These are phyloP conservation scores for Bombycilla garrulus DNA, from an alignment of 2,113 vertebrate genomes.

Conservation along the genomic window DNA sequence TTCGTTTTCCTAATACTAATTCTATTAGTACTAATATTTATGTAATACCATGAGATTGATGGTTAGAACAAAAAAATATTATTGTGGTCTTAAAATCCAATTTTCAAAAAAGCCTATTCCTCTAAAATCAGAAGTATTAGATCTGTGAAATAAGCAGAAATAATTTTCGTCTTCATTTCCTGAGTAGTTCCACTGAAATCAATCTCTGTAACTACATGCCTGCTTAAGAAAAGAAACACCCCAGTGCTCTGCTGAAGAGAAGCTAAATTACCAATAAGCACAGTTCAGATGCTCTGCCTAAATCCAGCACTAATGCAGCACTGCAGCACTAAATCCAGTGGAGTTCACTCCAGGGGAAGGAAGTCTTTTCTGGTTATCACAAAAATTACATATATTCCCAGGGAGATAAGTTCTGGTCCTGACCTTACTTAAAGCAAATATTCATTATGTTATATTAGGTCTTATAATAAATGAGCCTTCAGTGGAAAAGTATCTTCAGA, in stretches of 20 bases:
- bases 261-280: slow-evolving; percentile 8
- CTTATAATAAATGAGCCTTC: slow-evolving; percentile 24
- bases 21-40: not conserved
- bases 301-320: not conserved
- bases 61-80: not conserved
- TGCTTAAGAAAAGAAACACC: slow-evolving; percentile 18
- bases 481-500: not conserved
- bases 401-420: not conserved
- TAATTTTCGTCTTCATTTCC: not conserved
- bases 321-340: not conserved
- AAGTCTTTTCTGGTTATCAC: slow-evolving; percentile 6
- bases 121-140: not conserved
- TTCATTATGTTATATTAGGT: slow-evolving; percentile 24
- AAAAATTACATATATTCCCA: slow-evolving; percentile 1
- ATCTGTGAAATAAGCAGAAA: slow-evolving; percentile 14
- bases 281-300: not conserved
- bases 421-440: slow-evolving; percentile 37
- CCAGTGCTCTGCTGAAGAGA: not conserved
- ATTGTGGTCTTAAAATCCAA: not conserved
- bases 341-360: slow-evolving; percentile 10
- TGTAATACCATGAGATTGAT: not conserved
- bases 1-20: not conserved
- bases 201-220: not conserved
- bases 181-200: not conserved
- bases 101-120: not conserved